Evolutionary conservation across 1,140 invertebrate species (phyloP).

Genomic region (Homalodisca vitripennis): DNA sequence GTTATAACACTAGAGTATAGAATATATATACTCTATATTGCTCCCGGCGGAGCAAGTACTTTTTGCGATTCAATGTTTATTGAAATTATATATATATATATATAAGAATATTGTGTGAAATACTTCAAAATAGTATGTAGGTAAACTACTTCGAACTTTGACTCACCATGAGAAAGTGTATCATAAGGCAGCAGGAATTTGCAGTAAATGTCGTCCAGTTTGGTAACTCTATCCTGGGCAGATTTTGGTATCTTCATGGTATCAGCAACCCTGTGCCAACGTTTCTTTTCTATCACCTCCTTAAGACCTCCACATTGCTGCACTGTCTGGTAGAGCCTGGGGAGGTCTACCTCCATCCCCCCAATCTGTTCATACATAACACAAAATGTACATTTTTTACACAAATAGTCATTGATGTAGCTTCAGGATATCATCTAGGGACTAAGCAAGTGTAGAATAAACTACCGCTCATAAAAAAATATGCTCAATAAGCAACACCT

Average conservation of each 20-base stretch:
- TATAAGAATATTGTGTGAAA: neutral
- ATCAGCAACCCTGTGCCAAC: constrained; percentile 88
- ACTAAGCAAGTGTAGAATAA: too few relatives aligned
- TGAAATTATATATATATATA: too few relatives aligned
- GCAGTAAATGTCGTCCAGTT: constrained; percentile 89
- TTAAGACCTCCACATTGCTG: constrained; percentile 83
- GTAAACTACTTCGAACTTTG: neutral
- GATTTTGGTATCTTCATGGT: constrained; percentile 82
- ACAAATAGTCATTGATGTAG: too few relatives aligned
- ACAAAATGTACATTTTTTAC: too few relatives aligned
- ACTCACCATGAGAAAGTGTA: constrained; percentile 69
- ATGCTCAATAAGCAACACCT: too few relatives aligned
- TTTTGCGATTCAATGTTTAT: too few relatives aligned
- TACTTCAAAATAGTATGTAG: neutral
- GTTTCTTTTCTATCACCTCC: constrained; percentile 87
- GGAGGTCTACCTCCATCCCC: constrained; percentile 66
- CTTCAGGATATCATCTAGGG: too few relatives aligned
- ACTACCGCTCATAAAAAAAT: too few relatives aligned
- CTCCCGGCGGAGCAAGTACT: too few relatives aligned
- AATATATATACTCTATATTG: too few relatives aligned
- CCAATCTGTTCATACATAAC: constrained; percentile 34
- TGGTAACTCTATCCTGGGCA: constrained; percentile 78
- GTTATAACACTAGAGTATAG: too few relatives aligned
- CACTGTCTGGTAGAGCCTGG: constrained; percentile 81
- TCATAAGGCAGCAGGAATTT: constrained; percentile 93